These are phyloP conservation scores for Watsonalla binaria DNA, from an alignment of 2,888 invertebrate genomes.

Conservation along the genomic window DNA sequence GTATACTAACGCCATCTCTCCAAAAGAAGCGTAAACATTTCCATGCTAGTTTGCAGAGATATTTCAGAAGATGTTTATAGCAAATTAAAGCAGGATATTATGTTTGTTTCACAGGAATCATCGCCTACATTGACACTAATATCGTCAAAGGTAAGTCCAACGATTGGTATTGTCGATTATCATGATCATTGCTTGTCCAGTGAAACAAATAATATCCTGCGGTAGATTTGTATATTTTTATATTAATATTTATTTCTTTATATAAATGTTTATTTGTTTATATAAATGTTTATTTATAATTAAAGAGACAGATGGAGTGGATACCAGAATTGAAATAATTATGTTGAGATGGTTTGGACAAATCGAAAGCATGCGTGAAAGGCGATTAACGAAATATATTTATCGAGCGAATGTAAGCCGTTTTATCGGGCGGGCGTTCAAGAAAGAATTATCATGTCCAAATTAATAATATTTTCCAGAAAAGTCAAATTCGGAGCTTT, in stretches of 20 bases:
- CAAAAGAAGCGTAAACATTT: neutral
- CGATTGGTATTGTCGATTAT: constrained; percentile 21
- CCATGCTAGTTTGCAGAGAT: constrained; percentile 3
- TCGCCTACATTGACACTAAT: constrained; percentile 88
- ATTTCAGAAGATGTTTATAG: constrained; percentile 22
- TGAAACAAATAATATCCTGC: constrained; percentile 51
- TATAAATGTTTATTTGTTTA: constrained; percentile 3
- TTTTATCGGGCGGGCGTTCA: too few species aligned
- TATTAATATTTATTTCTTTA: constrained; percentile 5
- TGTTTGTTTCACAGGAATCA: constrained; percentile 84
- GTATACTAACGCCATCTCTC: constrained; percentile 4
- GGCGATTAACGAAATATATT: too few species aligned
- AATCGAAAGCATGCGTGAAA: too few species aligned
- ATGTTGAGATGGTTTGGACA: too few species aligned
- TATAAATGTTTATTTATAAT: too few species aligned
- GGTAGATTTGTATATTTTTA: constrained; percentile 5
- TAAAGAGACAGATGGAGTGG: too few species aligned
- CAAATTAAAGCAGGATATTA: constrained; percentile 67
- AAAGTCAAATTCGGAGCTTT: too few species aligned
- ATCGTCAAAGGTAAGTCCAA: constrained; percentile 86
- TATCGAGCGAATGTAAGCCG: too few species aligned
- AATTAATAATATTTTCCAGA: too few species aligned
- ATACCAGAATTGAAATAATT: too few species aligned
- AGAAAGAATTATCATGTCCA: too few species aligned
- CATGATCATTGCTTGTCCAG: constrained; percentile 45